Percentiles rank a stretch among this genome's conserved stretches.
These are phyloP conservation scores for Odontamblyopus rebecca DNA, from an alignment of 2,797 vertebrate genomes.

Conservation along the genomic window DNA sequence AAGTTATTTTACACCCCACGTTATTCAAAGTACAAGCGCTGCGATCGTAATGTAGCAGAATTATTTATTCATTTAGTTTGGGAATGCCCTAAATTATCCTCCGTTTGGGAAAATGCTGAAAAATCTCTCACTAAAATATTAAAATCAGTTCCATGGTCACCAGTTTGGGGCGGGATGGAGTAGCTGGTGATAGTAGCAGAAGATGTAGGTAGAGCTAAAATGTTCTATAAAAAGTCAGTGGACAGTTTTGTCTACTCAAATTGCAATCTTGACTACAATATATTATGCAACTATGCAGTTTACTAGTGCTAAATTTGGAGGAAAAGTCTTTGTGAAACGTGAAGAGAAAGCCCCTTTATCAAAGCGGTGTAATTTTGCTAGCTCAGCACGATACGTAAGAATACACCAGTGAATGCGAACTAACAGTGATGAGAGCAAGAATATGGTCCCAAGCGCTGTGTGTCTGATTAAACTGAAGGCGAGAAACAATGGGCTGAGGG, in stretches of 20 bases:
- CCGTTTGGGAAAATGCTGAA: not conserved
- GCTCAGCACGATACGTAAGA: constrained; percentile 49
- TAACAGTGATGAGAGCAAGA: constrained; percentile 54
- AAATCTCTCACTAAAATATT: not conserved
- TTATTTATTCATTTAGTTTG: not conserved
- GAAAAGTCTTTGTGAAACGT: constrained; percentile 18
- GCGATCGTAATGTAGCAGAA: not conserved
- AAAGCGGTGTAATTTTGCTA: constrained; percentile 54
- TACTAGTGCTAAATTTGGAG: constrained; percentile 54
- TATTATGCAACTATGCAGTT: not conserved
- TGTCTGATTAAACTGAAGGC: constrained; percentile 58
- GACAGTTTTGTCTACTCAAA: too few species aligned
- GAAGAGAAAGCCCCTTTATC: constrained; percentile 37
- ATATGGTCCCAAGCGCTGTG: constrained; percentile 44
- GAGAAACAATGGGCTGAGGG: constrained; percentile 31
- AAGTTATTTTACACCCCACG: not conserved
- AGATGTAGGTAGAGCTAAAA: too few species aligned
- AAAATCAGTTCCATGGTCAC: not conserved
- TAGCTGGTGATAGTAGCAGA: not conserved
- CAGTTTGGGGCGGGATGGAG: not conserved
- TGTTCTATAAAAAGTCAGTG: too few species aligned
- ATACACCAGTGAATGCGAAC: constrained; percentile 45
- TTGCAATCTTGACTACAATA: too few species aligned
- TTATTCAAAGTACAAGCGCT: not conserved
- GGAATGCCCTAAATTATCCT: not conserved